Conservation (phyloP, 1,140 invertebrate species). For the Lasioglossum baleicum region DNA sequence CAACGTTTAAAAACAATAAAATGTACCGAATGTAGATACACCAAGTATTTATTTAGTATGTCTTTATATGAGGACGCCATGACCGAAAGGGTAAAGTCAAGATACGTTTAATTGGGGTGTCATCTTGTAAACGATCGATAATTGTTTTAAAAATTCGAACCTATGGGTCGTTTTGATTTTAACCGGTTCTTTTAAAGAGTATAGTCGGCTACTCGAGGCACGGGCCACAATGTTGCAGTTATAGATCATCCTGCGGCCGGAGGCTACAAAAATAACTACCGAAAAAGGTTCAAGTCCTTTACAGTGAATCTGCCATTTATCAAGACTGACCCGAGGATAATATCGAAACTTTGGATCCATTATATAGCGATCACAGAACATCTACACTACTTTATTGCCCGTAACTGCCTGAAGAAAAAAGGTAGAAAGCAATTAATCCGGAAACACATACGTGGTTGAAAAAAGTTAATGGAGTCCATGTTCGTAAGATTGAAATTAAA, state of each 20-base stretch:
- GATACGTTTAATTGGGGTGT: no score
- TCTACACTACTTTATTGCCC: background rate
- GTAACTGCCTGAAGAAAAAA: background rate
- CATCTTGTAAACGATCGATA: background rate
- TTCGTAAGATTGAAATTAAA: constrained; percentile 19
- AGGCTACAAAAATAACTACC: constrained; percentile 8
- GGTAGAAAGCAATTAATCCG: constrained; percentile 9
- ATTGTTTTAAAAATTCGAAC: background rate
- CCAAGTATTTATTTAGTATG: no score
- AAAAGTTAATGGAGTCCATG: constrained; percentile 13
- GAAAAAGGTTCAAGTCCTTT: constrained; percentile 8
- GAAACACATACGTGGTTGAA: background rate
- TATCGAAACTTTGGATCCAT: constrained; percentile 20
- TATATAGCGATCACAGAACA: constrained; percentile 4
- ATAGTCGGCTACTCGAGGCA: background rate
- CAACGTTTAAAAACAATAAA: no score
- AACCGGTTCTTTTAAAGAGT: background rate
- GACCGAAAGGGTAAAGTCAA: no score
- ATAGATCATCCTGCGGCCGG: constrained; percentile 13
- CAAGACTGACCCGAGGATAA: background rate
- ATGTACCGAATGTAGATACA: no score
- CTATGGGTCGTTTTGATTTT: no score
- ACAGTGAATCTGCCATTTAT: constrained; percentile 16
- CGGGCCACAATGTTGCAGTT: constrained; percentile 22
- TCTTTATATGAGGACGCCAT: no score